Conservation (phyloP, 2,113 vertebrate species). For the Chaetura pelagica region DNA sequence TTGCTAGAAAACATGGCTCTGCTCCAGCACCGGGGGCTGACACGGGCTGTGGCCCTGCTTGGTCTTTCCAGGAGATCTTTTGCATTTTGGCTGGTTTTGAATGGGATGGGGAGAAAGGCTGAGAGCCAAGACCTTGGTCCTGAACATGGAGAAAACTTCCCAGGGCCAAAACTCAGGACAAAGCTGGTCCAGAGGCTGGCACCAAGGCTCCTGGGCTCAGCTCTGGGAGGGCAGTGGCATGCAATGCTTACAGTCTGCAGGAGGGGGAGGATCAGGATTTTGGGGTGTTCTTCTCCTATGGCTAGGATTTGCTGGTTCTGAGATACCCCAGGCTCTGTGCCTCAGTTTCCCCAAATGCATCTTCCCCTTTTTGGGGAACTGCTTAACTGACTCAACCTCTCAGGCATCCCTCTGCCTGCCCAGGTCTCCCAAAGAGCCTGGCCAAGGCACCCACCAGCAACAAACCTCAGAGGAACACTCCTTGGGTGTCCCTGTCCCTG, state of each 20-base stretch:
- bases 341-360: neutral
- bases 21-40: neutral
- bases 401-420: neutral
- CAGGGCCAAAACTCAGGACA: neutral
- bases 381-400: neutral
- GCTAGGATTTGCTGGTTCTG: neutral
- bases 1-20: neutral
- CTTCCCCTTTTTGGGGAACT: neutral
- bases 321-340: neutral
- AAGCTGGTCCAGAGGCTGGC: neutral
- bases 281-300: fast-evolving
- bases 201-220: neutral
- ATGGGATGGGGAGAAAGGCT: neutral
- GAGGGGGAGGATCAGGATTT: neutral
- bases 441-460: neutral
- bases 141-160: neutral
- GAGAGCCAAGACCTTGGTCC: neutral
- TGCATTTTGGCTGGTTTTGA: neutral
- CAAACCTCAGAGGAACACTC: fast-evolving
- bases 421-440: neutral
- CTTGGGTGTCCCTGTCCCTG: neutral
- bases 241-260: neutral
- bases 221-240: neutral
- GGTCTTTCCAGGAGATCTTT: neutral
- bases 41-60: fast-evolving